Evolutionary conservation across 2,888 invertebrate genomes (phyloP).

Genomic region (Didymodactylos carnosus): DNA sequence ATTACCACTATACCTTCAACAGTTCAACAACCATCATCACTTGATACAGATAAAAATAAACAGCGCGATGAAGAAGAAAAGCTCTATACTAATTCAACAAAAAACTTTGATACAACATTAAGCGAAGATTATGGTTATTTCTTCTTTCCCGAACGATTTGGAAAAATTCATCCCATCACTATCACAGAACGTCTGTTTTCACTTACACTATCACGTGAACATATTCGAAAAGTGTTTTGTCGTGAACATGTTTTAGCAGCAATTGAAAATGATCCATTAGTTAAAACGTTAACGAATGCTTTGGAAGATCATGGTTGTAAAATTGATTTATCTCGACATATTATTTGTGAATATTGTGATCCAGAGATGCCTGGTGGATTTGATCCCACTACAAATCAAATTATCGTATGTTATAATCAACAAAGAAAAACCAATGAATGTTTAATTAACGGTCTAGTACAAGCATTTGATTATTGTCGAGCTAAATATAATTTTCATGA

Average conservation of each 20-base stretch:
- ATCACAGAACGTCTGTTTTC: not conserved
- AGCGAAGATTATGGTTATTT: slow-evolving; percentile 18
- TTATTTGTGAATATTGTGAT: slow-evolving; percentile 75
- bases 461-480: slow-evolving; percentile 15
- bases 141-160: slow-evolving; percentile 18
- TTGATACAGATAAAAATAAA: not conserved
- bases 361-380: slow-evolving; percentile 67
- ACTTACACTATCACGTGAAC: not conserved
- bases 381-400: slow-evolving; percentile 61
- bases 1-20: not conserved
- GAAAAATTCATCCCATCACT: not conserved
- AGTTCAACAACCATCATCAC: not conserved
- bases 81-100: slow-evolving; percentile 3
- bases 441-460: not conserved
- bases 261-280: not conserved
- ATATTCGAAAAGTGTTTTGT: not conserved
- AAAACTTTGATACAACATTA: slow-evolving; percentile 2
- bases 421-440: not conserved
- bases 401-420: slow-evolving; percentile 21
- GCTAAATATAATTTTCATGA: slow-evolving; percentile 7
- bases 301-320: not conserved
- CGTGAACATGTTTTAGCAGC: not conserved
- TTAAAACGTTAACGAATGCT: not conserved
- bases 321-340: slow-evolving; percentile 43
- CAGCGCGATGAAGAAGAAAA: not conserved